phyloP scores from a whole-genome alignment of 2,888 invertebrate species.

The Lamproptera curius region DNA sequence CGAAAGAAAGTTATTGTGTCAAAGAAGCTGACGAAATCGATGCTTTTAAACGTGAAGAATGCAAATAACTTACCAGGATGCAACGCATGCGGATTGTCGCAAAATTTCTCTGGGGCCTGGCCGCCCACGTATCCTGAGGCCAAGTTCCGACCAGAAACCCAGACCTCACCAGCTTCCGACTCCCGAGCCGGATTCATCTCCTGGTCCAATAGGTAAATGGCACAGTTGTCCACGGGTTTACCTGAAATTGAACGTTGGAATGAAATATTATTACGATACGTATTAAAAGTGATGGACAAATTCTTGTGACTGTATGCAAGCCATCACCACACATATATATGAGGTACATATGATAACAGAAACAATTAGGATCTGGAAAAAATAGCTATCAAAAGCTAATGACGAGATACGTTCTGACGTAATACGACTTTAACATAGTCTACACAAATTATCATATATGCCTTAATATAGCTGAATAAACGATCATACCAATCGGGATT shows the following conservation, averaged over 20 bases:
- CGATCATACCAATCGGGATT: slow-evolving; percentile 87
- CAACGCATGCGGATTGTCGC: slow-evolving; percentile 84
- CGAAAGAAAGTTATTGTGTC: background rate
- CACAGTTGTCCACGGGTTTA: slow-evolving; percentile 87
- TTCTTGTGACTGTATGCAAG: no score
- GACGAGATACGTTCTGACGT: no score
- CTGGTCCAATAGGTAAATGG: slow-evolving; percentile 87
- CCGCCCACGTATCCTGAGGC: slow-evolving; percentile 89
- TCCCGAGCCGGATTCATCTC: slow-evolving; percentile 84
- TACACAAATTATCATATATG: no score
- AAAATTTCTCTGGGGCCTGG: slow-evolving; percentile 84
- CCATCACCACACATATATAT: no score
- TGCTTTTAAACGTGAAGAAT: background rate
- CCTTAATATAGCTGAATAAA: no score
- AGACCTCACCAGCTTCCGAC: slow-evolving; percentile 89
- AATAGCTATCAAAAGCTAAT: no score
- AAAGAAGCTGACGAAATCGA: background rate
- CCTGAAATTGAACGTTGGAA: slow-evolving; percentile 67
- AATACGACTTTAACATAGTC: no score
- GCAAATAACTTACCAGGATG: slow-evolving; percentile 47
- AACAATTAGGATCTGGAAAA: no score
- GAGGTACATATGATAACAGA: no score
- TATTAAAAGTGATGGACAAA: no score
- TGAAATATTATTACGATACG: no score
- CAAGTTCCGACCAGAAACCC: slow-evolving; percentile 88